phyloP scores from a whole-genome alignment of 2,888 invertebrate species.

The Agriopis aurantiaria region DNA sequence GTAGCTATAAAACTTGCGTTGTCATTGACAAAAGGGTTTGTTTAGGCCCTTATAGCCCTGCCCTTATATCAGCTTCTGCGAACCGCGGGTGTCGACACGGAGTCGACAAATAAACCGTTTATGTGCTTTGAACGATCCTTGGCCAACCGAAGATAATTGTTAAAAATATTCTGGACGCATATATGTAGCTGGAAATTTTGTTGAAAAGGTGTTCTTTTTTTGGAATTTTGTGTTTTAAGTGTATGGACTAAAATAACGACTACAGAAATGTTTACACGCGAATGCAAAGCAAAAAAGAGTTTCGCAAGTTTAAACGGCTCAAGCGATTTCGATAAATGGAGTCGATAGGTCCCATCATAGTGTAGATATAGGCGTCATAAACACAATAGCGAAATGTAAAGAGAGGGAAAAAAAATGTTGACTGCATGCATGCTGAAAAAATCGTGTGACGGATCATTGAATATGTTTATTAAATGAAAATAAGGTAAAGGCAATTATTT shows the following conservation, averaged over 20 bases:
- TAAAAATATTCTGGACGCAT: constrained; percentile 37
- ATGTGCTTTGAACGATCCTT: constrained; percentile 45
- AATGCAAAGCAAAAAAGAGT: too few species aligned
- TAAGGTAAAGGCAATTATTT: too few species aligned
- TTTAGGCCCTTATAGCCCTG: constrained; percentile 49
- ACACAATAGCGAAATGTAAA: too few species aligned
- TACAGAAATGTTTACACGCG: too few species aligned
- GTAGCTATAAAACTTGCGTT: constrained; percentile 77
- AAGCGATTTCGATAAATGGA: too few species aligned
- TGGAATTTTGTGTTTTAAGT: neutral
- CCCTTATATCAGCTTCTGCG: constrained; percentile 55
- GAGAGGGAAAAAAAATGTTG: too few species aligned
- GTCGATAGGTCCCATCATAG: too few species aligned
- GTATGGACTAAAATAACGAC: neutral
- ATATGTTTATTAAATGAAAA: too few species aligned
- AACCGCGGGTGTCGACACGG: constrained; percentile 49
- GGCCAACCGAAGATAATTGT: constrained; percentile 55
- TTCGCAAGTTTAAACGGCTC: too few species aligned
- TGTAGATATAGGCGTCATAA: too few species aligned
- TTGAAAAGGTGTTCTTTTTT: constrained; percentile 4
- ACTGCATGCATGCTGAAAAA: too few species aligned
- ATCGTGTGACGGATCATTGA: too few species aligned
- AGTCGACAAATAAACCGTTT: constrained; percentile 55
- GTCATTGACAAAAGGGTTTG: constrained; percentile 63
- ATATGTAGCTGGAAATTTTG: neutral